A percentile compares a stretch with the other conserved stretches of the same genome.
These are phyloP conservation scores for Hetaerina titia DNA, from an alignment of 2,888 invertebrate species.

Conservation along the genomic window DNA sequence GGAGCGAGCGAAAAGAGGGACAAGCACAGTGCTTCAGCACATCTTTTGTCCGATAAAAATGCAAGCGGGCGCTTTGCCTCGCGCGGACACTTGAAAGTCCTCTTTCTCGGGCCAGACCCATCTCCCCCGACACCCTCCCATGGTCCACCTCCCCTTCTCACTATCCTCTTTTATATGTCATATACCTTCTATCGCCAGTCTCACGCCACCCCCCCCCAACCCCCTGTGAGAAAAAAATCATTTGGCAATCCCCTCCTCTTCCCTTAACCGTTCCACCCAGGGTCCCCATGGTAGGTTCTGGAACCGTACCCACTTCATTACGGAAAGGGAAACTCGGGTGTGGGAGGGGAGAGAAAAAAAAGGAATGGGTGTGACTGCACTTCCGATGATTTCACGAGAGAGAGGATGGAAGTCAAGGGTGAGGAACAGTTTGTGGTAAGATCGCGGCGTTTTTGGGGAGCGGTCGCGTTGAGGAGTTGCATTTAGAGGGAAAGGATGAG, in stretches of 20 bases:
- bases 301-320: not conserved
- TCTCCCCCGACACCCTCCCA: not conserved
- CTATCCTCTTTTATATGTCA: not conserved
- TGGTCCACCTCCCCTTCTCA: not conserved
- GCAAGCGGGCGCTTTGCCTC: conserved; percentile 53
- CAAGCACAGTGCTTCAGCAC: conserved; percentile 29
- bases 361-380: not conserved
- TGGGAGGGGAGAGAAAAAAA: not conserved
- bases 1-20: not conserved
- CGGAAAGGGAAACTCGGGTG: not conserved
- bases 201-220: too few relatives aligned
- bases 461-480: too few relatives aligned
- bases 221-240: too few relatives aligned
- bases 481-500: too few relatives aligned
- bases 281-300: not conserved
- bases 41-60: conserved; percentile 60
- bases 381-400: not conserved
- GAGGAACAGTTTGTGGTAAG: too few relatives aligned
- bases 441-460: too few relatives aligned
- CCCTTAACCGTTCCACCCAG: not conserved
- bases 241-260: not conserved
- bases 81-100: conserved; percentile 38
- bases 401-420: too few relatives aligned
- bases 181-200: not conserved
- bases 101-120: not conserved